Conservation (phyloP, 2,797 vertebrate species). For the Clarias platycephalus region DNA sequence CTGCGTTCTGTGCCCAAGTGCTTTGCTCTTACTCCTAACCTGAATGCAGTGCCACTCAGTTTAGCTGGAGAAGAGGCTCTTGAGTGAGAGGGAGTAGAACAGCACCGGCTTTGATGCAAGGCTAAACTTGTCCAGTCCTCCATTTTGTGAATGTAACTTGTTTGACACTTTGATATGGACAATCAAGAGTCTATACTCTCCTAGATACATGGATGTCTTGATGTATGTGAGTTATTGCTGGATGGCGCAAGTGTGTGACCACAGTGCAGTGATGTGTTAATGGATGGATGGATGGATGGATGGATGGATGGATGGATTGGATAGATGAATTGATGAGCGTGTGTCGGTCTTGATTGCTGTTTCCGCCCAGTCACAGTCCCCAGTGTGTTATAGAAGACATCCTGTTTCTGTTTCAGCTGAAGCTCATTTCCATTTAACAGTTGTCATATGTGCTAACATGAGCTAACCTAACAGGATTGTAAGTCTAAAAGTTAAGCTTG, state of each 20-base stretch:
- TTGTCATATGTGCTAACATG: not conserved
- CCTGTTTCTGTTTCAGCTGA: not conserved
- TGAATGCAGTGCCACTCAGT: slow-evolving; percentile 39
- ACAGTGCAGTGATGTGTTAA: not conserved
- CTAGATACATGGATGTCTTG: too few relatives aligned
- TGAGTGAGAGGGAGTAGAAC: slow-evolving; percentile 20
- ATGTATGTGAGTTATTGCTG: not conserved
- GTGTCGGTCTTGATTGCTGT: slow-evolving; percentile 55
- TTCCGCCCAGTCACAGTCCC: slow-evolving; percentile 54
- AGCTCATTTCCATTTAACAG: not conserved
- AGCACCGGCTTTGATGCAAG: slow-evolving; percentile 24
- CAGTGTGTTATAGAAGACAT: not conserved
- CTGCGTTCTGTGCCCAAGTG: slow-evolving; percentile 46
- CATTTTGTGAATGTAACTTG: slow-evolving; percentile 31
- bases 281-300: not conserved
- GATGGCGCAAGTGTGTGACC: not conserved
- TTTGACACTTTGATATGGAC: slow-evolving; percentile 5
- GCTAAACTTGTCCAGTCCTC: slow-evolving; percentile 1
- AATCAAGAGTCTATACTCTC: too few relatives aligned
- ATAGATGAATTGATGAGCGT: not conserved
- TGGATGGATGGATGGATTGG: not conserved
- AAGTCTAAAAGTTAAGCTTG: not conserved
- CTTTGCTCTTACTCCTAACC: slow-evolving; percentile 45
- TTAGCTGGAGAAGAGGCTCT: slow-evolving; percentile 42
- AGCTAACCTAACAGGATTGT: not conserved